Evolutionary conservation across 2,888 invertebrate species (phyloP), one percentile per base, ranked within the genome.

Genomic region (Rotaria socialis): DNA sequence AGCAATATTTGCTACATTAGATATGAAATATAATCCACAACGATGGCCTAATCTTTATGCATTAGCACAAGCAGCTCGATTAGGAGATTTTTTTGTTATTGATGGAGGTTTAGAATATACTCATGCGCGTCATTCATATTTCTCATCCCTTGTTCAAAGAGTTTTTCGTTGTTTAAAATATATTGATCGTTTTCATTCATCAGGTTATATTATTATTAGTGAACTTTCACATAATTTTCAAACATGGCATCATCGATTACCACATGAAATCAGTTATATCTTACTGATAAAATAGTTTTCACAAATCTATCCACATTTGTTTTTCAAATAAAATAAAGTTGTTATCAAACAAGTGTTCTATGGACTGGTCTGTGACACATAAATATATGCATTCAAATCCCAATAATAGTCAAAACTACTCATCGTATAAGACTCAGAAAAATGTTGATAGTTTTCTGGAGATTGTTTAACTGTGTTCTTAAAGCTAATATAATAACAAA

Each of bases 181-280:
- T 80, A 80, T 80, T 80, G 2, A 47, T 47, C 43, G 43, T n/a
- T 80, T 80, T 80, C 80, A 80, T 47, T 80, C 80, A n/a, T 47
- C 80, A 47, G 24, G 47, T n/a, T 47, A 80, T n/a, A 43, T 80
- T 11, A 47, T 47, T 0, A 47, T 80, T 2, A 47, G 80, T 80
- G 47, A 80, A n/a, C 24, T 80, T 11, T 47, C 47, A 3, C 10
- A 43, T 43, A n/a, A 80, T 47, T 43, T 80, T 47, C 24, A 80
- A 80, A 80, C 43, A n/a, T 24, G 6, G n/a, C 47, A 22, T 4
- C 22, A 47, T 11, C 43, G n/a, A n/a, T 35, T 67, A 67, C 67
- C 67, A 19, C 67, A 67, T 35, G 67, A 67, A 67, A 35, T 35
- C 35, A 35, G 35, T 35, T 35, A 35, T 35, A 35, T 35, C 35